A percentile compares a stretch with the other conserved stretches of the same genome.
Conservation (phyloP, 1,140 invertebrate genomes). For the Saxidomus purpurata region DNA sequence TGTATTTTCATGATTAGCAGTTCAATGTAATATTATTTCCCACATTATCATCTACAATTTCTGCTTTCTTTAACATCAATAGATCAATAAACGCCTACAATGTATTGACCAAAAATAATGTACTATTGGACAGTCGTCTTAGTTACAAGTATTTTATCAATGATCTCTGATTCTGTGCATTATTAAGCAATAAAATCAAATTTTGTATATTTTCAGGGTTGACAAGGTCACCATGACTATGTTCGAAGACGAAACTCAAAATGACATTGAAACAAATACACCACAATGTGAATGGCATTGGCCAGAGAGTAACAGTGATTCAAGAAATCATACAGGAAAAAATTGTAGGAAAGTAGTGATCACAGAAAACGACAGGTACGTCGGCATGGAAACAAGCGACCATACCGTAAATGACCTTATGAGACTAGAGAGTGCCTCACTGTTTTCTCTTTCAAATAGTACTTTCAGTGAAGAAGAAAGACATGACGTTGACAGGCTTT, state of each 20-base stretch:
- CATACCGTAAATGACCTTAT: background rate
- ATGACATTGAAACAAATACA: background rate
- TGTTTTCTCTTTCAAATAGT: background rate
- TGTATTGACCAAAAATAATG: no score
- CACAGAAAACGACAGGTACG: background rate
- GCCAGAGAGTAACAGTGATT: background rate
- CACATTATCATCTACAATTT: no score
- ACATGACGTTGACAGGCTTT: background rate
- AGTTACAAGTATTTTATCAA: no score
- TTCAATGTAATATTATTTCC: no score
- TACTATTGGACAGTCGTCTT: no score
- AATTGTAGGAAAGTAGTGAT: background rate
- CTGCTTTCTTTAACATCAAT: no score
- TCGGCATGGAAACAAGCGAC: background rate
- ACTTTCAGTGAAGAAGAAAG: background rate
- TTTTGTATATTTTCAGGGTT: background rate
- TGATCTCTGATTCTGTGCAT: no score
- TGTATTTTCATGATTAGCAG: no score
- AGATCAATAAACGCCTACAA: no score
- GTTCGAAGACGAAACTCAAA: background rate
- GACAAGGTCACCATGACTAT: slow-evolving; percentile 16
- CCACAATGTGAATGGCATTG: background rate
- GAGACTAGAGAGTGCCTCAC: background rate
- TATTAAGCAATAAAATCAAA: no score
- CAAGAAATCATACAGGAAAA: background rate